A percentile compares a stretch with the other conserved stretches of the same genome.
Evolutionary conservation across 1,140 invertebrate species (phyloP).

Genomic region (Zophobas morio): DNA sequence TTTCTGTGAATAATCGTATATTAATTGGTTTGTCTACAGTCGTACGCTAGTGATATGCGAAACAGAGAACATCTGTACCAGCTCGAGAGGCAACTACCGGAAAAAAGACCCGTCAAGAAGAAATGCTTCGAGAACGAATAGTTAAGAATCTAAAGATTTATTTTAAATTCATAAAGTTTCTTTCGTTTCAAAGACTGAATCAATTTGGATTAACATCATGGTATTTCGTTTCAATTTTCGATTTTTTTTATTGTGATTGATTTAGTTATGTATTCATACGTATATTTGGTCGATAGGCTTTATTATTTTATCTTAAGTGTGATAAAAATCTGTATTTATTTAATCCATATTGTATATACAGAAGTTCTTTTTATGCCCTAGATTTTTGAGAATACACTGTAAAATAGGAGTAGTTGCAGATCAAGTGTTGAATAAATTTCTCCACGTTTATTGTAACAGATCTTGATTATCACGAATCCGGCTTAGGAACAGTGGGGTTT

Average conservation of each 20-base stretch:
- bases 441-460: constrained; percentile 36
- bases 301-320: constrained; percentile 31
- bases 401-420: constrained; percentile 24
- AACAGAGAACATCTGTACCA: constrained; percentile 71
- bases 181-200: constrained; percentile 34
- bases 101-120: constrained; percentile 59
- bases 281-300: constrained; percentile 24
- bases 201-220: constrained; percentile 7
- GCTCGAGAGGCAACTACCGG: constrained; percentile 65
- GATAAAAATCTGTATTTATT: constrained; percentile 35
- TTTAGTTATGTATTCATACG: constrained; percentile 1
- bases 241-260: constrained; percentile 27
- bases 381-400: constrained; percentile 18
- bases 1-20: not conserved
- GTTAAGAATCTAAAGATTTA: not conserved
- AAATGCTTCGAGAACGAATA: constrained; percentile 40
- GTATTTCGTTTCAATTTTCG: not conserved
- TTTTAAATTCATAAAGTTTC: constrained; percentile 4
- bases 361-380: constrained; percentile 2
- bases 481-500: not conserved
- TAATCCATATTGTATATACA: constrained; percentile 27
- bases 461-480: constrained; percentile 8
- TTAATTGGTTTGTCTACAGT: constrained; percentile 65
- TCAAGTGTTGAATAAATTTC: constrained; percentile 35
- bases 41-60: constrained; percentile 71